Evolutionary conservation across 1,140 invertebrate species (phyloP).

Genomic region (Nephila pilipes): DNA sequence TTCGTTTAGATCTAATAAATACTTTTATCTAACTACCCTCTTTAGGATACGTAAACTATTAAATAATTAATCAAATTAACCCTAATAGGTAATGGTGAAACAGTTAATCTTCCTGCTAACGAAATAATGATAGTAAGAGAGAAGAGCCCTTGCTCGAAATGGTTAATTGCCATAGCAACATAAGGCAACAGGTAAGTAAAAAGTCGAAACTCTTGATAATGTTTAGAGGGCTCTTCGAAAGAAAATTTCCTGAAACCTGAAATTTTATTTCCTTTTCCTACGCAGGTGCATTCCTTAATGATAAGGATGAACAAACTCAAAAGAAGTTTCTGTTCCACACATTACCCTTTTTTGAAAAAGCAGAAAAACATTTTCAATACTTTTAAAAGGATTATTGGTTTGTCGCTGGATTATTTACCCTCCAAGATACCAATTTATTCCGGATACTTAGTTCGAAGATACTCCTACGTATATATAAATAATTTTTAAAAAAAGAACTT

Average conservation of each 20-base stretch:
- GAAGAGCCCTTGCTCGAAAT: neutral
- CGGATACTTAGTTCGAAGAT: slow-evolving; percentile 38
- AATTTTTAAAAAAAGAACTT: slow-evolving; percentile 58
- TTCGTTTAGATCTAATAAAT: too few relatives aligned
- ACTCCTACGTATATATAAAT: slow-evolving; percentile 48
- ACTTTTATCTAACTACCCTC: too few relatives aligned
- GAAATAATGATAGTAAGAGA: neutral
- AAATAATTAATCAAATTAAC: too few relatives aligned
- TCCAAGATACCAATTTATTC: slow-evolving; percentile 14
- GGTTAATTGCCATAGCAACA: neutral
- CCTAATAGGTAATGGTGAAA: too few relatives aligned
- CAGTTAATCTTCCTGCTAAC: neutral
- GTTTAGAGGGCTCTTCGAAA: neutral
- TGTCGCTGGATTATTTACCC: slow-evolving; percentile 15
- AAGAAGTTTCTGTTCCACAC: slow-evolving; percentile 1
- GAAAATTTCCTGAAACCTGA: neutral
- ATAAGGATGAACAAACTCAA: neutral
- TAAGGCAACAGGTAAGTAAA: neutral
- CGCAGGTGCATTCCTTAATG: neutral
- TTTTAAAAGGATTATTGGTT: slow-evolving; percentile 4
- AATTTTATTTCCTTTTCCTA: neutral
- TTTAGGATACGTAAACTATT: too few relatives aligned
- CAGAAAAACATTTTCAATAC: slow-evolving; percentile 11
- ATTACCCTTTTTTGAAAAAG: neutral
- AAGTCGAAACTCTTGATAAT: neutral